Percentiles rank a stretch among this genome's conserved stretches.
These are phyloP conservation scores for Agelaius tricolor DNA, from an alignment of 2,113 vertebrate species.

Conservation along the genomic window DNA sequence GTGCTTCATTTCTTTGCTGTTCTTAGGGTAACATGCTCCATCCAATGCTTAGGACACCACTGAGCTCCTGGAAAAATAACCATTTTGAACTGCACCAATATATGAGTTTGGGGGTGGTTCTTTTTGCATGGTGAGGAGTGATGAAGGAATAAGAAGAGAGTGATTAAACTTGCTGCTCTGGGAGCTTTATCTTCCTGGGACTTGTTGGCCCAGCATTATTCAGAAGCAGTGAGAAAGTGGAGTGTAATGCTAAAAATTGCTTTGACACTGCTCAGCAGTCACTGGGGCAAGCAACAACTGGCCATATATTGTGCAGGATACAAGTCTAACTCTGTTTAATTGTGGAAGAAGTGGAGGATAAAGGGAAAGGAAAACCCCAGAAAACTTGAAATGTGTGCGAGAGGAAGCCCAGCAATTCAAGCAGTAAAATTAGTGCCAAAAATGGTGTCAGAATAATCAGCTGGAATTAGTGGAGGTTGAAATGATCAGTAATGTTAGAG, in stretches of 20 bases:
- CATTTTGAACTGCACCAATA: neutral
- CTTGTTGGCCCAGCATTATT: neutral
- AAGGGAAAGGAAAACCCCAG: neutral
- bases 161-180: neutral
- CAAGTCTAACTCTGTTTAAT: rapidly evolving
- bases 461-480: neutral
- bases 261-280: neutral
- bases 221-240: neutral
- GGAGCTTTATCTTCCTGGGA: neutral
- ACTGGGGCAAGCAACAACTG: neutral
- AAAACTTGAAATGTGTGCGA: neutral
- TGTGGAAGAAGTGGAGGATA: neutral
- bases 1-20: neutral
- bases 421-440: neutral
- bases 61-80: neutral
- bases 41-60: neutral
- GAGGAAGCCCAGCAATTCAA: neutral
- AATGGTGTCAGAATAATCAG: neutral
- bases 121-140: neutral
- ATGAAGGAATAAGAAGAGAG: neutral
- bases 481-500: neutral
- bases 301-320: neutral
- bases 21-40: neutral
- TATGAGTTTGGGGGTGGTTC: rapidly evolving
- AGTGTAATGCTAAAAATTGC: neutral